Evolutionary conservation across 1,140 invertebrate species (phyloP).

Genomic region (Listronotus oregonensis): DNA sequence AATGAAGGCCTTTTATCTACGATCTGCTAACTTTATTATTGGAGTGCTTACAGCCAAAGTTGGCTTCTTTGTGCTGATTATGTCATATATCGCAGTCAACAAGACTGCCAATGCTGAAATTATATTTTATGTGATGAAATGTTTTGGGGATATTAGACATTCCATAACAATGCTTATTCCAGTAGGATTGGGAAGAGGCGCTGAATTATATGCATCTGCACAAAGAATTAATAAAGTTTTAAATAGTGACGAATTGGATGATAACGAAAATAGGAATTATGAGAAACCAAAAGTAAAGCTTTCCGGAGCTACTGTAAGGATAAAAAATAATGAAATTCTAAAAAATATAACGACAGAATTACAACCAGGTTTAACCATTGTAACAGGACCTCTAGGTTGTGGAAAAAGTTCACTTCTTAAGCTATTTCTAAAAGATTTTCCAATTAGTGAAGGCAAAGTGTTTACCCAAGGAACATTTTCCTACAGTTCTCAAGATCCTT

Average conservation of each 20-base stretch:
- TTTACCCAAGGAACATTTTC: slow-evolving; percentile 66
- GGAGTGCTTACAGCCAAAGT: slow-evolving; percentile 66
- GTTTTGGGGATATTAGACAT: slow-evolving; percentile 73
- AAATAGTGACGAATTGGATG: slow-evolving; percentile 37
- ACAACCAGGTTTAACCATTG: slow-evolving; percentile 65
- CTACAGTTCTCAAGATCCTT: slow-evolving; percentile 81
- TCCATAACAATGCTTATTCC: slow-evolving; percentile 77
- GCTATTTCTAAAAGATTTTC: slow-evolving; percentile 73
- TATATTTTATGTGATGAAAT: slow-evolving; percentile 75
- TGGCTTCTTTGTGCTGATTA: slow-evolving; percentile 59
- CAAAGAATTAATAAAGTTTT: slow-evolving; percentile 43
- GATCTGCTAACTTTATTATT: slow-evolving; percentile 31
- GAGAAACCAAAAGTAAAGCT: slow-evolving; percentile 32
- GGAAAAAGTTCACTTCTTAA: slow-evolving; percentile 81
- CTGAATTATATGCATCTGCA: slow-evolving; percentile 53
- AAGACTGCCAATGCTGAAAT: slow-evolving; percentile 73
- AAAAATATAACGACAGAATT: slow-evolving; percentile 45
- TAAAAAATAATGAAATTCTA: slow-evolving; percentile 57
- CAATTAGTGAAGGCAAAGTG: slow-evolving; percentile 61
- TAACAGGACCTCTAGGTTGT: slow-evolving; percentile 81
- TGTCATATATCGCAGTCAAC: slow-evolving; percentile 72
- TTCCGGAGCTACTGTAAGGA: slow-evolving; percentile 40
- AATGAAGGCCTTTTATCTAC: slow-evolving; percentile 37
- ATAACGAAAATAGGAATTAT: slow-evolving; percentile 8
- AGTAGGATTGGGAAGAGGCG: slow-evolving; percentile 67